These are phyloP conservation scores for Cerastis leucographa DNA, from an alignment of 2,888 invertebrate species.

Conservation along the genomic window DNA sequence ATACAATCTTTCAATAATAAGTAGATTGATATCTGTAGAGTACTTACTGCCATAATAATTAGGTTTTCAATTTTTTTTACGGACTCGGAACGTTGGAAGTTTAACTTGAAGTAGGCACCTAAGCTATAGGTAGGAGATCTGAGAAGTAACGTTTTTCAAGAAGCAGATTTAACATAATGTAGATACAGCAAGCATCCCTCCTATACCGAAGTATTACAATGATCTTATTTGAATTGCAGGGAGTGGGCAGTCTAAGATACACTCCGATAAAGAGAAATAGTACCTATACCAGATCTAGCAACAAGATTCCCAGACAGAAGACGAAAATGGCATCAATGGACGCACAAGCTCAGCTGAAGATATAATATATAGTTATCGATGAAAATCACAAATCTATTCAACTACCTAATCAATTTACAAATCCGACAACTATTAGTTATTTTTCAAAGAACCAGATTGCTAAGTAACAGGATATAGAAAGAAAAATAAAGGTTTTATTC, in stretches of 20 bases:
- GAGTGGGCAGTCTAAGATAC: too few species aligned
- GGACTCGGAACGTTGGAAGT: background rate
- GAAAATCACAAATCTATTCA: too few species aligned
- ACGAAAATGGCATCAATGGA: too few species aligned
- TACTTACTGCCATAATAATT: background rate
- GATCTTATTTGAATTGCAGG: background rate
- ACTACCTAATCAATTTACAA: too few species aligned
- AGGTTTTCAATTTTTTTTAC: background rate
- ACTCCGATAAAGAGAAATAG: too few species aligned
- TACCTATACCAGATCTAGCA: too few species aligned
- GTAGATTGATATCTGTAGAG: background rate
- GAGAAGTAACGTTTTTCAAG: background rate
- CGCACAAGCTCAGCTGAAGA: too few species aligned
- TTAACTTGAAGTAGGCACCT: background rate
- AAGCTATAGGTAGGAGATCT: background rate
- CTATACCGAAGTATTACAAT: background rate
- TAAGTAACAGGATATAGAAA: too few species aligned
- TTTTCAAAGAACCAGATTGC: too few species aligned
- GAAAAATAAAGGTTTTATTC: background rate
- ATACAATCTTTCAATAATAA: background rate
- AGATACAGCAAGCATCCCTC: background rate
- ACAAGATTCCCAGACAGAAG: too few species aligned
- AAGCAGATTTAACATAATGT: background rate
- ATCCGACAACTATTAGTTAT: too few species aligned
- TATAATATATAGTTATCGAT: too few species aligned